Evolutionary conservation across 1,140 invertebrate species (phyloP).

Genomic region (Drosophila ogumai): DNA sequence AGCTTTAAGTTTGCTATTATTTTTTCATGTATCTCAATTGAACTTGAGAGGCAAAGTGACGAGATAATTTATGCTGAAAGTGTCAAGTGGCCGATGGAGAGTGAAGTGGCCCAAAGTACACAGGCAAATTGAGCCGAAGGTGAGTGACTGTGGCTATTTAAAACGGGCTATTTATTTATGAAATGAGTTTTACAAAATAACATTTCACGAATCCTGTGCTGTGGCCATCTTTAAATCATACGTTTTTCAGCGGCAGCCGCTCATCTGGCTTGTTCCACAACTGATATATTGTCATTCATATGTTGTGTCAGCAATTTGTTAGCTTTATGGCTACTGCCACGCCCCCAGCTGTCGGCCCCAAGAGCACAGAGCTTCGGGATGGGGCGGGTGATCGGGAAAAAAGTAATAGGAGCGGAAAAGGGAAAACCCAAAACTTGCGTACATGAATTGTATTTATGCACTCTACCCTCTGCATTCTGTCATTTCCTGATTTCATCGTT

Average conservation of each 20-base stretch:
- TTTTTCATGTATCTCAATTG: conserved; percentile 15
- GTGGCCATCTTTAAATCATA: conserved; percentile 27
- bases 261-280: conserved; percentile 37
- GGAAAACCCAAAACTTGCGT: conserved; percentile 39
- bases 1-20: conserved; percentile 34
- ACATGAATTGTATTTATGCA: conserved; percentile 57
- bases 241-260: conserved; percentile 20
- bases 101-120: conserved; percentile 11
- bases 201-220: conserved; percentile 1
- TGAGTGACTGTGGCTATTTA: conserved; percentile 5
- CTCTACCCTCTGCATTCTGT: conserved; percentile 43
- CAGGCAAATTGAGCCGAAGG: not conserved
- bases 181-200: not conserved
- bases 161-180: not conserved
- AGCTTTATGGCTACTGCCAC: conserved; percentile 51
- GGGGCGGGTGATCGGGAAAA: conserved; percentile 33
- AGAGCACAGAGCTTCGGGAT: not conserved
- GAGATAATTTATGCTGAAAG: conserved; percentile 18
- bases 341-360: conserved; percentile 45
- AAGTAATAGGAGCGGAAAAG: conserved; percentile 27
- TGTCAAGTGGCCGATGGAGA: conserved; percentile 19
- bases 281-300: conserved; percentile 57
- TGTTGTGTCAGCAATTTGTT: conserved; percentile 57
- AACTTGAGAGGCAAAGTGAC: not conserved
- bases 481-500: conserved; percentile 29